These are phyloP conservation scores for Nycticryphes semicollaris DNA, from an alignment of 2,113 vertebrate genomes.

Conservation along the genomic window DNA sequence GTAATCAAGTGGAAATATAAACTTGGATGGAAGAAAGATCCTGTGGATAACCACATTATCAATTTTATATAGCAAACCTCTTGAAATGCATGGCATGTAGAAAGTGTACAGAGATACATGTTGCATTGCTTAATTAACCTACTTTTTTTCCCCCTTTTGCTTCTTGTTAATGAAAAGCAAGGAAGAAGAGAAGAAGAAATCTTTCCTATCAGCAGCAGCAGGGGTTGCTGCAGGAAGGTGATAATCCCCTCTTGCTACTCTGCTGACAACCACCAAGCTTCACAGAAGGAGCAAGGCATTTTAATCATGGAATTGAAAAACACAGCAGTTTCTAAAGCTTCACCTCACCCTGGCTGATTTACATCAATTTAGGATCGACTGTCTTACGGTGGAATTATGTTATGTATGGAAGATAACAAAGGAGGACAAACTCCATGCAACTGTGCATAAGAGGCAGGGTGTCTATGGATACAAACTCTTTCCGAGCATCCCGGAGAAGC, in stretches of 20 bases:
- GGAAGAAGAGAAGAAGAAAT: constrained; percentile 27
- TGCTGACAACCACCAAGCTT: constrained; percentile 27
- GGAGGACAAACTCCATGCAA: neutral
- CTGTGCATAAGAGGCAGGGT: neutral
- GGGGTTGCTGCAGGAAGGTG: constrained; percentile 58
- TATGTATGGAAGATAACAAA: neutral
- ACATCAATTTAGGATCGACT: neutral
- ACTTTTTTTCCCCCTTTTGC: neutral
- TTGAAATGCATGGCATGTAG: neutral
- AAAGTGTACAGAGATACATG: neutral
- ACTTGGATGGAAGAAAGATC: neutral
- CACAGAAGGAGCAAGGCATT: constrained; percentile 38
- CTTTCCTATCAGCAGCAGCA: constrained; percentile 58
- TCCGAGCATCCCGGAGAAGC: neutral
- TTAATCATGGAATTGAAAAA: constrained; percentile 37
- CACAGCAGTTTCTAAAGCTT: neutral
- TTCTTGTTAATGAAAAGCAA: constrained; percentile 17
- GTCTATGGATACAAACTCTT: neutral
- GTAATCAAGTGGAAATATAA: neutral
- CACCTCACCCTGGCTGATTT: constrained; percentile 14
- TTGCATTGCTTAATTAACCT: constrained; percentile 16
- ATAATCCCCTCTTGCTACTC: constrained; percentile 59
- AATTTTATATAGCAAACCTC: neutral
- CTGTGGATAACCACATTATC: neutral
- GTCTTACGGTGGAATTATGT: neutral